Conservation (phyloP, 1,140 invertebrate genomes). For the Asbolus verrucosus region DNA sequence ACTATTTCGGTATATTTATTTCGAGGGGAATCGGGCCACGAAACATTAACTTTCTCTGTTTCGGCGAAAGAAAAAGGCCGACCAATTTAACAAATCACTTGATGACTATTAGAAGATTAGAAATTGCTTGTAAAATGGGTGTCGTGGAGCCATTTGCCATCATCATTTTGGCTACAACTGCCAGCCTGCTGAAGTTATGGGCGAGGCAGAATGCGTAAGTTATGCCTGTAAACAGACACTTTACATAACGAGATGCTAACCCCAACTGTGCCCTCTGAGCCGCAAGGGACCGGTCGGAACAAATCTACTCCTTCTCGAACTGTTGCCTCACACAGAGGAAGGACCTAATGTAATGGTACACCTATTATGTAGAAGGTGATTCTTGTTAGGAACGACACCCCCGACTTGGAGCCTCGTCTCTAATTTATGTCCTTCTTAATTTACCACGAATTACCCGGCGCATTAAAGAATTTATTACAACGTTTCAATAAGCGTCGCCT, state of each 20-base stretch:
- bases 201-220: slow-evolving; percentile 59
- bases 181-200: slow-evolving; percentile 57
- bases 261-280: slow-evolving; percentile 51
- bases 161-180: slow-evolving; percentile 59
- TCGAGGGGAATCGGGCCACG: background rate
- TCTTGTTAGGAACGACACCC: no score
- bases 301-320: slow-evolving; percentile 28
- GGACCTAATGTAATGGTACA: background rate
- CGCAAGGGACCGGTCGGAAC: slow-evolving; percentile 39
- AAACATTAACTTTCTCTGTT: slow-evolving; percentile 37
- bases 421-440: no score
- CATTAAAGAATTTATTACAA: no score
- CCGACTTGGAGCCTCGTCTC: no score
- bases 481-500: no score
- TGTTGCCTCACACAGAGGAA: background rate
- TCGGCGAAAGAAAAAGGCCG: slow-evolving; percentile 42
- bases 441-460: no score
- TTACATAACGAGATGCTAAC: slow-evolving; percentile 64
- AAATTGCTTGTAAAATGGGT: slow-evolving; percentile 58
- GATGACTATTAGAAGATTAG: slow-evolving; percentile 61
- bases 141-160: slow-evolving; percentile 60
- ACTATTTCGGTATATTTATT: slow-evolving; percentile 8
- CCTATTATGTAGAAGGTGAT: background rate
- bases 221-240: slow-evolving; percentile 64
- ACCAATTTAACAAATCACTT: slow-evolving; percentile 57